These are phyloP conservation scores for Hydrotaea cyrtoneurina DNA, from an alignment of 2,888 invertebrate genomes.

Conservation along the genomic window DNA sequence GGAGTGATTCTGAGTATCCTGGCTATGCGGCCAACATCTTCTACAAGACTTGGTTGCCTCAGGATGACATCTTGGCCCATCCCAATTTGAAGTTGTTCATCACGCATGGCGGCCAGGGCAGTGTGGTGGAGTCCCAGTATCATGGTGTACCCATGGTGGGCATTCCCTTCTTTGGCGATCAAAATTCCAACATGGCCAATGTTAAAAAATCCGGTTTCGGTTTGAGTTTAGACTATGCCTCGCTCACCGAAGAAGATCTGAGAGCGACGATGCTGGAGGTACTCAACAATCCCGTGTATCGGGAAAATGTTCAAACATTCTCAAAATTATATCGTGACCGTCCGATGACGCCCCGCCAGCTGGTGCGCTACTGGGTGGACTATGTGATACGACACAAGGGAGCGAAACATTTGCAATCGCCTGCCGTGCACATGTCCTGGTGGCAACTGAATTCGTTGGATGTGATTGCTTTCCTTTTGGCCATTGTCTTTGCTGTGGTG, in stretches of 20 bases:
- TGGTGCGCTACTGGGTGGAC: slow-evolving; percentile 83
- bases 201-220: slow-evolving; percentile 84
- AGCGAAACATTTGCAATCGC: slow-evolving; percentile 82
- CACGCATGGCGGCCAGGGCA: slow-evolving; percentile 83
- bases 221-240: slow-evolving; percentile 66
- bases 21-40: slow-evolving; percentile 79
- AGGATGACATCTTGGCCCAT: slow-evolving; percentile 89
- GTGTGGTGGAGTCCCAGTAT: slow-evolving; percentile 89
- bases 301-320: slow-evolving; percentile 77
- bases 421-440: slow-evolving; percentile 81
- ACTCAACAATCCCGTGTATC: slow-evolving; percentile 71
- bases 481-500: slow-evolving; percentile 52
- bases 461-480: slow-evolving; percentile 74
- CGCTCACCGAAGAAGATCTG: slow-evolving; percentile 68
- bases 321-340: slow-evolving; percentile 82
- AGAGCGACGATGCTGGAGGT: slow-evolving; percentile 70
- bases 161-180: slow-evolving; percentile 90
- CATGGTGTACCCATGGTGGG: slow-evolving; percentile 89
- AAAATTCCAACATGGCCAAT: slow-evolving; percentile 88
- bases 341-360: slow-evolving; percentile 81
- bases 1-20: slow-evolving; percentile 82
- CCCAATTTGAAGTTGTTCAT: slow-evolving; percentile 83
- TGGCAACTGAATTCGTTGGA: slow-evolving; percentile 81
- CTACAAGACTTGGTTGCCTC: slow-evolving; percentile 81
- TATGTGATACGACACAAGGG: slow-evolving; percentile 83